Evolutionary conservation across 1,140 invertebrate species (phyloP).

Genomic region (Diorhabda sublineata): DNA sequence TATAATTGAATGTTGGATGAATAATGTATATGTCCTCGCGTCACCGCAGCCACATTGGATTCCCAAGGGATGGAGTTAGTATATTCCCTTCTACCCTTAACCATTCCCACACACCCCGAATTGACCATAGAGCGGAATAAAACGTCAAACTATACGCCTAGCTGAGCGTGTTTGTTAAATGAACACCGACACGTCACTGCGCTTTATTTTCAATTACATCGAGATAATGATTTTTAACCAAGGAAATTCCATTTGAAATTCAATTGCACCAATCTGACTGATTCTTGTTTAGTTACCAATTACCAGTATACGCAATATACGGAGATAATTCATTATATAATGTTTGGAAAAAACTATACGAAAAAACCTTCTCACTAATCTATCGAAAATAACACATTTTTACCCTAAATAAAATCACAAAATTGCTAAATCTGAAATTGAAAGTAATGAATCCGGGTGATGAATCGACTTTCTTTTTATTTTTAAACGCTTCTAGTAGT

Average conservation of each 20-base stretch:
- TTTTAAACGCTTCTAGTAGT: too few species aligned
- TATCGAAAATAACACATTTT: too few species aligned
- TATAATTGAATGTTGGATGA: slow-evolving; percentile 40
- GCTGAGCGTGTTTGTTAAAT: slow-evolving; percentile 33
- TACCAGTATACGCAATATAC: neutral
- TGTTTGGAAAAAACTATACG: too few species aligned
- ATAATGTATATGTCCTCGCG: slow-evolving; percentile 36
- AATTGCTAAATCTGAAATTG: too few species aligned
- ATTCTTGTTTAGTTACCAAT: neutral
- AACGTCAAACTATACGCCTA: slow-evolving; percentile 28
- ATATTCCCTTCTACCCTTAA: slow-evolving; percentile 21
- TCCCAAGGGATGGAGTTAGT: slow-evolving; percentile 35
- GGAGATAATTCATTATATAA: too few species aligned
- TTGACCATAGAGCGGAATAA: slow-evolving; percentile 30
- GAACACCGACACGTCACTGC: slow-evolving; percentile 27
- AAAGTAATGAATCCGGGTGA: too few species aligned
- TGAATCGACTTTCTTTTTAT: too few species aligned
- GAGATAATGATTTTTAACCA: slow-evolving; percentile 22
- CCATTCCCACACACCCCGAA: slow-evolving; percentile 19
- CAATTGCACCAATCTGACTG: neutral
- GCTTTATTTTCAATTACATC: slow-evolving; percentile 33
- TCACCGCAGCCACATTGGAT: slow-evolving; percentile 24
- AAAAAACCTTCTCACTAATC: too few species aligned
- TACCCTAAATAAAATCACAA: too few species aligned
- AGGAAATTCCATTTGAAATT: slow-evolving; percentile 10